phyloP scores from a whole-genome alignment of 1,140 invertebrate genomes.

The Lasioglossum albipes region DNA sequence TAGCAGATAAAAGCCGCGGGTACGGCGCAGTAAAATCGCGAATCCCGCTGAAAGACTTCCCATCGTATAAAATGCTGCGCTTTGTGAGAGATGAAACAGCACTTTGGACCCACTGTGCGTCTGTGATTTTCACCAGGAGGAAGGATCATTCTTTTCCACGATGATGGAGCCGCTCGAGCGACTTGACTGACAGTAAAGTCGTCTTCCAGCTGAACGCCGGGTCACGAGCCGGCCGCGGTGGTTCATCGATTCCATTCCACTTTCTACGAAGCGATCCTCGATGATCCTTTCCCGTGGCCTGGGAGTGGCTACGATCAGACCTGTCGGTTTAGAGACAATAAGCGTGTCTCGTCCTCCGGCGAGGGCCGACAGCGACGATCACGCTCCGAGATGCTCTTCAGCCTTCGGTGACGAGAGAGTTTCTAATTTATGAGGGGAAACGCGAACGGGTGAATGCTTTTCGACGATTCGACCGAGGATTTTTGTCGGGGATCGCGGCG shows the following conservation, averaged over 20 bases:
- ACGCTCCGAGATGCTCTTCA: not conserved
- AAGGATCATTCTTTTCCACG: slow-evolving; percentile 1
- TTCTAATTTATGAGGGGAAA: slow-evolving; percentile 26
- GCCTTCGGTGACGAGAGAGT: slow-evolving; percentile 3
- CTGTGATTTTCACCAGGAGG: slow-evolving; percentile 5
- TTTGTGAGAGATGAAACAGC: too few species aligned
- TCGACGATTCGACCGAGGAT: too few species aligned
- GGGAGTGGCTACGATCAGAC: slow-evolving; percentile 33
- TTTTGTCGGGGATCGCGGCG: too few species aligned
- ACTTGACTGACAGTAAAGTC: slow-evolving; percentile 14
- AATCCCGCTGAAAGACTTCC: too few species aligned
- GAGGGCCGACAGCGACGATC: not conserved
- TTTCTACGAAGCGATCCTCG: slow-evolving; percentile 46
- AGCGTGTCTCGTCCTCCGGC: not conserved
- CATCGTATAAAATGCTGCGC: too few species aligned
- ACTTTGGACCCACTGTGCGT: too few species aligned
- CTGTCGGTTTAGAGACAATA: slow-evolving; percentile 21
- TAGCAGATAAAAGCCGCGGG: too few species aligned
- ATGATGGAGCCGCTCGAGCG: not conserved
- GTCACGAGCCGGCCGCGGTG: slow-evolving; percentile 29
- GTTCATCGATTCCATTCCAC: slow-evolving; percentile 60
- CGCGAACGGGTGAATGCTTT: not conserved
- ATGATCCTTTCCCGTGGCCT: slow-evolving; percentile 22
- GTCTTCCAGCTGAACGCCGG: slow-evolving; percentile 11
- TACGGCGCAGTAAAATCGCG: too few species aligned